Base-by-base conservation (phyloP, 2,888 invertebrate genomes). In the Mythimna lalbum region DNA sequence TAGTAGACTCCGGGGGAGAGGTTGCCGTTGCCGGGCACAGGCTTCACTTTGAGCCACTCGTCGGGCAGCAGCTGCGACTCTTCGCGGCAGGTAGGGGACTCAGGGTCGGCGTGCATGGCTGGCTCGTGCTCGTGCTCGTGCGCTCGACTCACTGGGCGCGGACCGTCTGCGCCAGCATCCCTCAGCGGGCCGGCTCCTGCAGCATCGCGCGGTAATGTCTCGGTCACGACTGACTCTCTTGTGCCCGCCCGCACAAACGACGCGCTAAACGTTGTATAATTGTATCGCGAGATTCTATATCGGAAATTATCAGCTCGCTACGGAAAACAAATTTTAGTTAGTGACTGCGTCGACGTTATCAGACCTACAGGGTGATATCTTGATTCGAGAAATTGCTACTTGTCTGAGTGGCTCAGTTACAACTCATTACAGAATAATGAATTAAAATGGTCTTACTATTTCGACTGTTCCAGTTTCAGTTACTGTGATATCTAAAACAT, bases 161-260 rank as follows among this genome's bases (percentile, higher is more conserved):
- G 87, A 87, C 81, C 87, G 90, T 93, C 88, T 93, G 94, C 89
- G 90, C 88, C 91, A 88, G 86, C 93, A 93, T 92, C 93, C 94
- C 93, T 91, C 92, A 89, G 84, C 78, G 85, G 84, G 87, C 86
- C 89, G 88, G 90, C 93, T 92, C 93, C 95, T 95, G 94, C 92
- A 94, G 95, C 95, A 93, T 93, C 94, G 93, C 91, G 93, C 94
- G 95, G 94, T 96, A 96, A 95, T 95, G 93, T 90, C 92, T 90
- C 94, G 91, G 89, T 95, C 95, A 96, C 96, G 95, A 95, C 94
- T 91, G 93, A 89, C 91, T 89, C 90, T 90, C 89, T 90, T 90
- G 89, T 88, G 90, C 91, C 86, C 90, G 89, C 87, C 84, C 87
- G 84, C 88, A 88, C 91, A 90, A 72, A 91, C 89, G 90, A 89